Evolutionary conservation across 2,797 vertebrate species (phyloP).

Genomic region (Darevskia nairensis): DNA sequence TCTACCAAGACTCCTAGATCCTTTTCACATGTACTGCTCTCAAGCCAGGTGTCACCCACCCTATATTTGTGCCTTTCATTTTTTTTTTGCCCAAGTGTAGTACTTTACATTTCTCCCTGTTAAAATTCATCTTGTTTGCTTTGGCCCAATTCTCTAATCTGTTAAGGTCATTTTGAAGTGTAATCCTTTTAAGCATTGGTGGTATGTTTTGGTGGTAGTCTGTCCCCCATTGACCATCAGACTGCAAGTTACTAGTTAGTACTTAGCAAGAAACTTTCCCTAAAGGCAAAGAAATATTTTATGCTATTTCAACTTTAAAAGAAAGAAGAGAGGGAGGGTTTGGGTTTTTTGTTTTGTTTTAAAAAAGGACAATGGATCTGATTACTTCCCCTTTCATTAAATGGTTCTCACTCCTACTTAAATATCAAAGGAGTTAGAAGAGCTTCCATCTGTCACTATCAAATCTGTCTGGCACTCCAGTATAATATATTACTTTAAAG

Average conservation of each 20-base stretch:
- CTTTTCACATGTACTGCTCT: too few species aligned
- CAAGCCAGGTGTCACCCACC: too few species aligned
- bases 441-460: conserved; percentile 46
- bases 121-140: too few species aligned
- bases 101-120: too few species aligned
- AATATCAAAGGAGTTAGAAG: conserved; percentile 33
- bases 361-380: conserved; percentile 47
- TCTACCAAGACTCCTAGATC: too few species aligned
- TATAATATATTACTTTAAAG: conserved; percentile 63
- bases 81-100: too few species aligned
- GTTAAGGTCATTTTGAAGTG: too few species aligned
- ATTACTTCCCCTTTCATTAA: conserved; percentile 52
- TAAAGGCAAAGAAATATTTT: conserved; percentile 57
- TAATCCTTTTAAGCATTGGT: too few species aligned
- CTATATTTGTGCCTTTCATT: too few species aligned
- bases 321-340: conserved; percentile 41
- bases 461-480: conserved; percentile 57
- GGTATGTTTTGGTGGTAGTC: too few species aligned
- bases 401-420: conserved; percentile 47
- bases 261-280: neutral
- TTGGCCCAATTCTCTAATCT: too few species aligned
- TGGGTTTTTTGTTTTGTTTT: neutral
- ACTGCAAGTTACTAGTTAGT: neutral
- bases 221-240: too few species aligned
- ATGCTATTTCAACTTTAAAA: conserved; percentile 58